A percentile compares a stretch with the other conserved stretches of the same genome.
phyloP scores from a whole-genome alignment of 1,140 invertebrate genomes.

The Caenorhabditis brenneri region DNA sequence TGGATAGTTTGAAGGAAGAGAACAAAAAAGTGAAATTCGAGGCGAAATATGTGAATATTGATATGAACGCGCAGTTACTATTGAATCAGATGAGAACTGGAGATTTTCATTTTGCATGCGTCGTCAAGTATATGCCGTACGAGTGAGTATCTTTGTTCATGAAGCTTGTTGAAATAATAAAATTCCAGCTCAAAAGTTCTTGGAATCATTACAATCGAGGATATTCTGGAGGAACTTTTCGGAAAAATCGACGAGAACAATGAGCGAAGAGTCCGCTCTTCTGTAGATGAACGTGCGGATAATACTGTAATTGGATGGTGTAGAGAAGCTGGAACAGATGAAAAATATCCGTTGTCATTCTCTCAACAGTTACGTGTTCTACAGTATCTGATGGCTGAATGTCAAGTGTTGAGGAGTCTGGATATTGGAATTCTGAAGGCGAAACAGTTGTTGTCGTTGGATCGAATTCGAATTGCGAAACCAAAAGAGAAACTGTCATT shows the following conservation, averaged over 20 bases:
- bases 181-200: conserved; percentile 21
- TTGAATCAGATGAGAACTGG: conserved; percentile 18
- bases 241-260: conserved; percentile 37
- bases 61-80: conserved; percentile 29
- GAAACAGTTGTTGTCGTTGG: neutral
- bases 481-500: neutral
- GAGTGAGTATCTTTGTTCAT: too few species aligned
- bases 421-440: neutral
- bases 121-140: neutral
- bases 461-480: neutral
- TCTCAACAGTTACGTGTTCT: conserved; percentile 13
- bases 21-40: neutral
- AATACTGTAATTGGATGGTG: conserved; percentile 25
- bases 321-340: neutral
- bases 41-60: conserved; percentile 5
- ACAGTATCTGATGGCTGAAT: conserved; percentile 12
- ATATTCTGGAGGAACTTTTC: conserved; percentile 14
- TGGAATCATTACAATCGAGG: conserved; percentile 37
- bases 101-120: conserved; percentile 20
- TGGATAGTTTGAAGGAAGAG: neutral
- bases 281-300: neutral
- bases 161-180: too few species aligned
- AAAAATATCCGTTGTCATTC: neutral
- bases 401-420: conserved; percentile 21
- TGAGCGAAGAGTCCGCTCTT: neutral